Evolutionary conservation across 2,888 invertebrate genomes (phyloP).

Genomic region (Aporophyla nigra): DNA sequence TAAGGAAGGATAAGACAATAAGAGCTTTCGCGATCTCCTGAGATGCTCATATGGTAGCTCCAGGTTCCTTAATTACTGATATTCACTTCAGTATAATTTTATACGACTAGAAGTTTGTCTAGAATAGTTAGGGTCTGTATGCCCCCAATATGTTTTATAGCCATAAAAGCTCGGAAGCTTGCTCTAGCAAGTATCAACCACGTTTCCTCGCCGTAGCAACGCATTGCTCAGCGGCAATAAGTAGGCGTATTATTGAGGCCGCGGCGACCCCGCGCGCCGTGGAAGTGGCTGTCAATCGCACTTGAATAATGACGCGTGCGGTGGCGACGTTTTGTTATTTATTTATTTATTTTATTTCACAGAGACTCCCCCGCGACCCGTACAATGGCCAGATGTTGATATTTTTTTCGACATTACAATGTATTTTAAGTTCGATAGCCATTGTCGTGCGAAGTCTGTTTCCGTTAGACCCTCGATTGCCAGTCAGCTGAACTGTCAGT

Average conservation of each 20-base stretch:
- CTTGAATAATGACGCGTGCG: conserved; percentile 90
- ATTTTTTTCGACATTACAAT: conserved; percentile 88
- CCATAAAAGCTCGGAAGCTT: not conserved
- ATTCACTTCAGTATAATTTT: not conserved
- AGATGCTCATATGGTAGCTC: not conserved
- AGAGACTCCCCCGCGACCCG: conserved; percentile 84
- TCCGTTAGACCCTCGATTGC: conserved; percentile 79
- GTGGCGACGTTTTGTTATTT: conserved; percentile 88
- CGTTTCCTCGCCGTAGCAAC: conserved; percentile 18
- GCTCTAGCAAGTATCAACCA: conserved; percentile 51
- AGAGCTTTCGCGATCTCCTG: not conserved
- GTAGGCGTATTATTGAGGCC: conserved; percentile 89
- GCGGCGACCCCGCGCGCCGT: conserved; percentile 72
- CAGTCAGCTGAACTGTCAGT: conserved; percentile 68
- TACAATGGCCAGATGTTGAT: conserved; percentile 90
- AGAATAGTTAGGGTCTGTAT: not conserved
- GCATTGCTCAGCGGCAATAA: conserved; percentile 81
- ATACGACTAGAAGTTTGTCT: not conserved
- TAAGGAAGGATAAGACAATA: not conserved
- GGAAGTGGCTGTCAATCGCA: conserved; percentile 90
- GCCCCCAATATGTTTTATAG: not conserved
- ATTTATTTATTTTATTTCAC: conserved; percentile 86
- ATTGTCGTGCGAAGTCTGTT: conserved; percentile 81
- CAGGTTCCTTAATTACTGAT: not conserved
- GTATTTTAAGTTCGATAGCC: conserved; percentile 86